Percentiles rank a stretch among this genome's conserved stretches.
These are phyloP conservation scores for Sebastes flavidus DNA, from an alignment of 2,797 vertebrate species.

Conservation along the genomic window DNA sequence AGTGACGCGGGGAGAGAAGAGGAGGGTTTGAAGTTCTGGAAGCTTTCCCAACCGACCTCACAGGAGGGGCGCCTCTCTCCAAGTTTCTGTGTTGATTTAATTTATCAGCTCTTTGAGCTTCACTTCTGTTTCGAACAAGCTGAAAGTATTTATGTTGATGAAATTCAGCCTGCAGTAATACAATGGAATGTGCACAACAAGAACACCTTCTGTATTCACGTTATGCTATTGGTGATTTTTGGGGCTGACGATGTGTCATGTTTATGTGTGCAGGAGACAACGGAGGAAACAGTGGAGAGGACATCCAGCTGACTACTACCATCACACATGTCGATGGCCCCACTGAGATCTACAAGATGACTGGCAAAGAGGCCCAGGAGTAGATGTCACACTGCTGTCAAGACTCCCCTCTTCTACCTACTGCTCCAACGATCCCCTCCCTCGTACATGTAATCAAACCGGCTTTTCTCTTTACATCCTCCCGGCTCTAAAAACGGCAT, in stretches of 20 bases:
- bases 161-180: not conserved
- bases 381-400: conserved; percentile 61
- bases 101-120: conserved; percentile 18
- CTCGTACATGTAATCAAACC: conserved; percentile 24
- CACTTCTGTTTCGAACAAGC: conserved; percentile 10
- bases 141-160: conserved; percentile 14
- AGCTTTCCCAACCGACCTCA: conserved; percentile 42
- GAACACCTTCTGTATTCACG: fast-evolving
- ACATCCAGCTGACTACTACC: conserved; percentile 95
- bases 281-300: conserved; percentile 89
- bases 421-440: conserved; percentile 38
- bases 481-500: not conserved
- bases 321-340: conserved; percentile 94
- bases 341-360: conserved; percentile 94
- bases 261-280: conserved; percentile 81
- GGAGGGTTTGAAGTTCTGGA: conserved; percentile 48
- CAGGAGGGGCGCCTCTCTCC: conserved; percentile 16
- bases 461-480: conserved; percentile 11
- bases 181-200: not conserved
- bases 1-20: conserved; percentile 34
- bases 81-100: conserved; percentile 43
- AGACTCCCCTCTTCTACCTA: conserved; percentile 18
- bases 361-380: conserved; percentile 93
- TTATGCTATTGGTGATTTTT: not conserved
- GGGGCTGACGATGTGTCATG: not conserved